Conservation (phyloP, 2,888 invertebrate species). For the Cecidostiba fungosa region DNA sequence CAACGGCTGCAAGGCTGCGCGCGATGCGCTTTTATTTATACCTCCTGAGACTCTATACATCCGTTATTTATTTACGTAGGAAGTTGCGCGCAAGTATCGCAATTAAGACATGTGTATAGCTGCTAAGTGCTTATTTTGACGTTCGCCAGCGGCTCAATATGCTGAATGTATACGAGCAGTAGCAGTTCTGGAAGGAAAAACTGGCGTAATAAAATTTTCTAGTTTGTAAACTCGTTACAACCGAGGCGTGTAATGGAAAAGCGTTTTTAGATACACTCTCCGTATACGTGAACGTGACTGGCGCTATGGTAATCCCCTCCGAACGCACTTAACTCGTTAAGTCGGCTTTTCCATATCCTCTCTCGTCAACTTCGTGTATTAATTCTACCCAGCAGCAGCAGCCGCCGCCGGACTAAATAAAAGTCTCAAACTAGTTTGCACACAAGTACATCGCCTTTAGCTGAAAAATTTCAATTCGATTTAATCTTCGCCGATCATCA, state of each 20-base stretch:
- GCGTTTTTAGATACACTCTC: background rate
- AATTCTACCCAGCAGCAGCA: background rate
- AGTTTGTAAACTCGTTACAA: background rate
- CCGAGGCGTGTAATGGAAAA: background rate
- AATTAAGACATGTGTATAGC: background rate
- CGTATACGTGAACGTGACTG: slow-evolving; percentile 16
- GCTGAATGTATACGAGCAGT: too few relatives aligned
- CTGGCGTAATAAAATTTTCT: slow-evolving; percentile 26
- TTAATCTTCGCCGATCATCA: background rate
- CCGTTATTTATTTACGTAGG: background rate
- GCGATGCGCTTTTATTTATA: background rate
- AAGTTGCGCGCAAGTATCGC: background rate
- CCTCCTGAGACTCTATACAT: background rate
- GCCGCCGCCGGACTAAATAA: background rate
- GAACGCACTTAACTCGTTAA: background rate
- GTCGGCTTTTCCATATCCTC: background rate
- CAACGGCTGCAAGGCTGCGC: background rate
- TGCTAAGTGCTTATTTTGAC: slow-evolving; percentile 13
- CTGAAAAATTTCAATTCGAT: slow-evolving; percentile 1
- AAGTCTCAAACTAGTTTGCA: background rate
- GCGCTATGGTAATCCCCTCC: slow-evolving; percentile 31
- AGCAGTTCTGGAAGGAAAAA: background rate
- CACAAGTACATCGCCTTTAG: background rate
- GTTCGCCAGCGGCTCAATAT: background rate
- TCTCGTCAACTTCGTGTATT: background rate